Percentiles rank a stretch among this genome's conserved stretches.
Evolutionary conservation across 2,888 invertebrate genomes (phyloP).

Genomic region (Tenthredo distinguenda): DNA sequence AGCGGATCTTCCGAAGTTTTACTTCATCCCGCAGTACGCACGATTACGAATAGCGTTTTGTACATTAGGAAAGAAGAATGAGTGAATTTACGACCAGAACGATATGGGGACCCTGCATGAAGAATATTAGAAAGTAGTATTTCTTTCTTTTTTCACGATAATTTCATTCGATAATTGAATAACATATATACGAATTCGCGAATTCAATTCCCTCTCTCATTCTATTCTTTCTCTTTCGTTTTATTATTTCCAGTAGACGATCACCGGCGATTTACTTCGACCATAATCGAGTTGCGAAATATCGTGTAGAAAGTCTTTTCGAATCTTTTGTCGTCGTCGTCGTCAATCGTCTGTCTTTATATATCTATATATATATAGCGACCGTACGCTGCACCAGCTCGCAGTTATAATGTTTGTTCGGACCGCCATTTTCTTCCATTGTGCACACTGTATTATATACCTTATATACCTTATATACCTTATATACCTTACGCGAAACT

Average conservation of each 20-base stretch:
- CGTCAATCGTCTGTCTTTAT: not conserved
- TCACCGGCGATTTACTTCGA: not conserved
- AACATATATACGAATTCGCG: not conserved
- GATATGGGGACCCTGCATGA: too few species aligned
- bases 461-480: not conserved
- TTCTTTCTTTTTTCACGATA: not conserved
- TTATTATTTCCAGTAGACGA: not conserved
- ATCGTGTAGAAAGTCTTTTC: constrained; percentile 14
- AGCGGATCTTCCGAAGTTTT: not conserved
- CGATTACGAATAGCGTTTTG: not conserved
- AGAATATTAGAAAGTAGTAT: too few species aligned
- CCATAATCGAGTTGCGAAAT: not conserved
- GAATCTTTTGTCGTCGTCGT: constrained; percentile 1
- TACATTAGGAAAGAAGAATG: not conserved
- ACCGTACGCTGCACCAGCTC: not conserved
- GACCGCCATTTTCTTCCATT: not conserved
- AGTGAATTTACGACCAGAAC: not conserved
- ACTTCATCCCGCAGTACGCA: not conserved
- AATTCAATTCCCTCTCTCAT: not conserved
- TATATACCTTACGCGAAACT: not conserved
- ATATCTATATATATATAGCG: not conserved
- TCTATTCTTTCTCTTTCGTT: not conserved
- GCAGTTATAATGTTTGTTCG: not conserved
- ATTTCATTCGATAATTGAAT: not conserved
- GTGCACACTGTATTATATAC: not conserved